Evolutionary conservation across 2,113 vertebrate species (phyloP), one percentile per base, ranked within the genome.

Genomic region (Nansenia antarctica): DNA sequence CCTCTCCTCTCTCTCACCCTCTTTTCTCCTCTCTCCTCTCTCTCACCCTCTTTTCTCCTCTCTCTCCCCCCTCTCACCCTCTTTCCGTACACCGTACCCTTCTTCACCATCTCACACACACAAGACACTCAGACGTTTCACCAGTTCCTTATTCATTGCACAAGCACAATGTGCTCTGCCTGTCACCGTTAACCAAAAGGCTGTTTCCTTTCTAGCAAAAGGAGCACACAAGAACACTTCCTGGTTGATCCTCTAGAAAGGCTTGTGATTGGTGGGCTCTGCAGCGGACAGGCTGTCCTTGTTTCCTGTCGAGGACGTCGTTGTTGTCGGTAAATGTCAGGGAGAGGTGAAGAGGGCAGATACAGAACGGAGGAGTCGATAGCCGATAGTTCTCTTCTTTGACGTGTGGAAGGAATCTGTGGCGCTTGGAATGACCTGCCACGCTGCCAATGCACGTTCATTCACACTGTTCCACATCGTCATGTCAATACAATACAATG

Each of bases 311-410:
- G 76, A 73, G 62, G 65, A 55, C 67, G 81, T 86, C 78, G 80
- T 81, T 86, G 83, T 82, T 87, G 83, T 82, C 86, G 74, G 87
- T 87, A 86, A 88, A 87, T 86, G 84, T 89, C 83, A 87, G 73
- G 67, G 12, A 59, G 47, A 64, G 67, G 81, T 73, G 69, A 69
- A 69, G 74, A 72, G 37, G 58, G 62, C 69, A 77, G 63, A 53
- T 74, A 31, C 72, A 77, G 27, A 59, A 69, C n/a, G 54, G 35
- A 62, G 70, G 39, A 49, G 45, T 20, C 45, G 1, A n/a, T n/a
- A n/a, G n/a, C n/a, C n/a, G n/a, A 49, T 49, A 20, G 45, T n/a
- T n/a, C n/a, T 8, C 45, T 49, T 49, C n/a, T 49, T 49, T 49
- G 45, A 49, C n/a, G 20, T n/a, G n/a, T 20, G 45, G 45, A 49